These are phyloP conservation scores for Synodontis membranacea DNA, from an alignment of 2,113 vertebrate species.

Conservation along the genomic window DNA sequence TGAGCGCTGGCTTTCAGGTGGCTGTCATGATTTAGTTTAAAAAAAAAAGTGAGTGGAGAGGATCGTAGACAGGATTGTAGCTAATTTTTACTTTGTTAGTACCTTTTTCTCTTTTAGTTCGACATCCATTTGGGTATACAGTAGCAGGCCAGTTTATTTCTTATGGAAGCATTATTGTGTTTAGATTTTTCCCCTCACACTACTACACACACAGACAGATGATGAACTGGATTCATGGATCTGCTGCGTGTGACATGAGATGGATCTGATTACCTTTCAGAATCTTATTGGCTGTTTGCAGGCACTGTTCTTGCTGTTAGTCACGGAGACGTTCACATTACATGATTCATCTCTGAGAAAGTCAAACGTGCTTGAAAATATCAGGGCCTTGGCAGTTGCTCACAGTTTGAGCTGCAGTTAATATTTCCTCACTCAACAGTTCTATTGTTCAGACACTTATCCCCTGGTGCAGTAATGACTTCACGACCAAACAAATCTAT, in stretches of 20 bases:
- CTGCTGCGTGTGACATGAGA: background rate
- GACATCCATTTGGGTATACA: no score
- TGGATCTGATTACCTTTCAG: no score
- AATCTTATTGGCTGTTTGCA: no score
- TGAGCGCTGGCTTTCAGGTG: background rate
- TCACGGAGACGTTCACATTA: background rate
- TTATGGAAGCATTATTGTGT: background rate
- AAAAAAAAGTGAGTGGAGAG: background rate
- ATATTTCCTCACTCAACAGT: background rate
- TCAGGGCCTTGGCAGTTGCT: background rate
- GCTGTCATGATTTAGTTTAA: background rate
- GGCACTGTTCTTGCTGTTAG: background rate
- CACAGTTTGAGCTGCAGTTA: background rate
- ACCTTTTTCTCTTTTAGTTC: no score
- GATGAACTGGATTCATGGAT: background rate
- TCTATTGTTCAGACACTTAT: background rate
- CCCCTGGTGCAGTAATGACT: background rate
- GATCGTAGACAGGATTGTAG: no score
- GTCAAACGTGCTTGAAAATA: background rate
- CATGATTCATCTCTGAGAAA: background rate
- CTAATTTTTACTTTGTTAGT: no score
- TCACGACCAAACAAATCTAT: background rate
- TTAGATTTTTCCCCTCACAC: background rate
- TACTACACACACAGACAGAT: background rate
- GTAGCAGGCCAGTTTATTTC: no score